These are phyloP conservation scores for Cerastis leucographa DNA, from an alignment of 2,888 invertebrate species.

Conservation along the genomic window DNA sequence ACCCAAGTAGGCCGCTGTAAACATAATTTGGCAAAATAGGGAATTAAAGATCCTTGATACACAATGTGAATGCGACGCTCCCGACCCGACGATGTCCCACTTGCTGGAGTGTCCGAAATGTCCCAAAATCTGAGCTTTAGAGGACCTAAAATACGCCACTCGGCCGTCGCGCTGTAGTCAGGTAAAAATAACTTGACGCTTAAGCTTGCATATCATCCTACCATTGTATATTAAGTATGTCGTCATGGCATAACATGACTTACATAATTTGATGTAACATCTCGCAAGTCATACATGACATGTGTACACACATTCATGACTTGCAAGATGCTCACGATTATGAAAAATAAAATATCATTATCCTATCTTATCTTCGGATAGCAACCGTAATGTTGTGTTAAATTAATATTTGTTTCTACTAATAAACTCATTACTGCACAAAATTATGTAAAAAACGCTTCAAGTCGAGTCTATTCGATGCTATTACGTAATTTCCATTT, in stretches of 20 bases:
- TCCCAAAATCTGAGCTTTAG: no score
- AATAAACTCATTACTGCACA: slow-evolving; percentile 15
- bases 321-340: neutral
- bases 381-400: neutral
- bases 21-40: no score
- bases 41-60: no score
- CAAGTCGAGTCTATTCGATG: neutral
- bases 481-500: neutral
- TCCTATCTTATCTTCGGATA: neutral
- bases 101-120: no score
- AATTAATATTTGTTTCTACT: neutral
- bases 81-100: no score
- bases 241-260: neutral
- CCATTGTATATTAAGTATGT: neutral
- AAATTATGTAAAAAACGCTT: neutral
- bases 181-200: no score
- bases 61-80: no score
- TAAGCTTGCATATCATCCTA: no score
- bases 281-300: neutral
- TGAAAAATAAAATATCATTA: neutral
- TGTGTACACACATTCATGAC: neutral
- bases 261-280: neutral
- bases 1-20: no score
- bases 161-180: no score
- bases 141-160: no score